These are phyloP conservation scores for Xestia sexstrigata DNA, from an alignment of 2,888 invertebrate genomes.

Conservation along the genomic window DNA sequence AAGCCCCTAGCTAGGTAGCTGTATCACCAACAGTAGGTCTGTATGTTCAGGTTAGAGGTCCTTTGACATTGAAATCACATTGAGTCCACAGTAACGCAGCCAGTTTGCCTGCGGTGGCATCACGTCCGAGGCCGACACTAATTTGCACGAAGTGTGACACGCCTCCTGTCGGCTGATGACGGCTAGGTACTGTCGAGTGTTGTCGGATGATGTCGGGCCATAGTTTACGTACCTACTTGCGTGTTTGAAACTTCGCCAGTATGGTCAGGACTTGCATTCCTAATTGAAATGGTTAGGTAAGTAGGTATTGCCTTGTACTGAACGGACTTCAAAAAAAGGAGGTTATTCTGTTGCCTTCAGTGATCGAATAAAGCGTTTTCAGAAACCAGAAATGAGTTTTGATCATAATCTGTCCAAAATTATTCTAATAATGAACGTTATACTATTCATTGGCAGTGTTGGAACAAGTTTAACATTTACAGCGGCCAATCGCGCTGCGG, in stretches of 20 bases:
- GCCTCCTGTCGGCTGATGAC: constrained; percentile 24
- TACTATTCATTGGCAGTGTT: constrained; percentile 55
- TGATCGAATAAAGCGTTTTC: neutral
- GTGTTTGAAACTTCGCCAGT: constrained; percentile 24
- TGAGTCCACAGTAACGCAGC: constrained; percentile 21
- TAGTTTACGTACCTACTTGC: constrained; percentile 36
- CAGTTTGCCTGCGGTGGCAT: constrained; percentile 52
- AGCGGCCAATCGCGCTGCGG: constrained; percentile 53
- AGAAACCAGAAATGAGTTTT: neutral
- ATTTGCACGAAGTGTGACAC: constrained; percentile 46
- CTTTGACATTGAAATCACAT: constrained; percentile 59
- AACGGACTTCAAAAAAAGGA: neutral
- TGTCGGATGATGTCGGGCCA: constrained; percentile 15
- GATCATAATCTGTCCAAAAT: constrained; percentile 22
- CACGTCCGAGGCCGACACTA: constrained; percentile 35
- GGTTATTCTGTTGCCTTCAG: neutral
- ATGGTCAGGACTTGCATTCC: neutral
- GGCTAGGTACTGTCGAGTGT: constrained; percentile 26
- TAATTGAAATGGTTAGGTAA: neutral
- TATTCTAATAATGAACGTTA: constrained; percentile 35
- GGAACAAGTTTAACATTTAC: constrained; percentile 59
- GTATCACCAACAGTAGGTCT: neutral
- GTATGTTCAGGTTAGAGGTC: constrained; percentile 11
- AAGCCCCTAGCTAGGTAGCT: neutral
- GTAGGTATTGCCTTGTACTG: neutral